Evolutionary conservation across 2,797 vertebrate species (phyloP).

Genomic region (Nasua narica): DNA sequence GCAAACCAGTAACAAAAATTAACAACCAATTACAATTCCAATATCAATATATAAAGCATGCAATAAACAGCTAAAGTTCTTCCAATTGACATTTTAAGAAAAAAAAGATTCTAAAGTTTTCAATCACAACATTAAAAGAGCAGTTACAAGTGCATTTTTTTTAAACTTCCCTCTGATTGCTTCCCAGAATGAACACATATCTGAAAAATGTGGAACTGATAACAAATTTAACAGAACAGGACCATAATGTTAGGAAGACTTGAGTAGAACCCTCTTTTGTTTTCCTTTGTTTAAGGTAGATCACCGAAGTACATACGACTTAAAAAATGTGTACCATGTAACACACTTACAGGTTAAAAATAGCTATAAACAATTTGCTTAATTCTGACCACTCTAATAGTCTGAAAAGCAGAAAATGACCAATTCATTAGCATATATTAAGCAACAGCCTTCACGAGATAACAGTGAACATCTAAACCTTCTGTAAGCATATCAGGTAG

Average conservation of each 20-base stretch:
- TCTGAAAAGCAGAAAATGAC: not conserved
- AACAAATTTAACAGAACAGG: slow-evolving; percentile 63
- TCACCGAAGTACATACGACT: slow-evolving; percentile 51
- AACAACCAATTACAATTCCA: slow-evolving; percentile 36
- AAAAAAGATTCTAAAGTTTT: slow-evolving; percentile 18
- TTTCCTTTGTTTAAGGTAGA: slow-evolving; percentile 53
- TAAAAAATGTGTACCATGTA: not conserved
- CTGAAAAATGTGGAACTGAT: slow-evolving; percentile 44
- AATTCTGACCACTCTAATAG: not conserved
- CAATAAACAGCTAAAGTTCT: slow-evolving; percentile 43
- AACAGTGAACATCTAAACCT: not conserved
- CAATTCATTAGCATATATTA: not conserved
- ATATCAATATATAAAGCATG: slow-evolving; percentile 42
- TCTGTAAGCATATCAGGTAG: not conserved
- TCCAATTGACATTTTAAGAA: slow-evolving; percentile 20
- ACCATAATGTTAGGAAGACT: slow-evolving; percentile 24
- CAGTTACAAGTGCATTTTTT: not conserved
- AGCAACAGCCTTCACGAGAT: not conserved
- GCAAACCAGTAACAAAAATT: slow-evolving; percentile 25
- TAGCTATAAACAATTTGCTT: slow-evolving; percentile 16
- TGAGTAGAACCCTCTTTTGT: slow-evolving; percentile 44
- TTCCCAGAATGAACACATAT: slow-evolving; percentile 49
- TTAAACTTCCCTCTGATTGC: slow-evolving; percentile 13
- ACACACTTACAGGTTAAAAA: slow-evolving; percentile 6
- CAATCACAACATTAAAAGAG: slow-evolving; percentile 42